Base-by-base conservation (phyloP, 2,888 invertebrate genomes). In the Pheosia tremula region DNA sequence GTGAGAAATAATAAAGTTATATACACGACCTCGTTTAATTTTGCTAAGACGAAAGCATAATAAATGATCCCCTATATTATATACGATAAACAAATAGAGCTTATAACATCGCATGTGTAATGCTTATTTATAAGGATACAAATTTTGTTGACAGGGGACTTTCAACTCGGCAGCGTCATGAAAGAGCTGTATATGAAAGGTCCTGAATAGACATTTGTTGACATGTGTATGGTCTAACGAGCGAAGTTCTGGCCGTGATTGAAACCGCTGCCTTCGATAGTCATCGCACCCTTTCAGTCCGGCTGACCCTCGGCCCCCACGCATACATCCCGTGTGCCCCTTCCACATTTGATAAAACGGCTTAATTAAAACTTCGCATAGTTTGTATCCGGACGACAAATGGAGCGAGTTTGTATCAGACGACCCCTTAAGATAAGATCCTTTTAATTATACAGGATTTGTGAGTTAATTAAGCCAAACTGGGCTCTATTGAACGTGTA, bases 341-440 rank as follows among this genome's bases (percentile, higher is more conserved):
- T 75, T 78, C 24, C 76, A 80, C 80, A 82, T 86, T 82, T 87
- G 84, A 85, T 89, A 86, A 86, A 85, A 87, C 80, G 75, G 79
- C 85, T 88, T 89, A 89, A 89, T 89, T 89, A 89, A 88, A 88
- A 88, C 84, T 86, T 87, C 78, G 75, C 81, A 85, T 86, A 86
- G 85, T 87, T 85, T 75, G 65, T 61, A 72, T 66, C 67, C 67
- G 71, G 74, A 69, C 76, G 79, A 74, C 74, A 76, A 75, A 81
- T 77, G 70, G 66, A 74, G 39, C 69, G 72, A 79, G 79, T 78
- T 70, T 73, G 66, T 71, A 71, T 68, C 67, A 62, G 58, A 67
- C 59, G 59, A 56, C 64, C 66, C 65, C 50, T 56, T 66, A 24
- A 60, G 80, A 81, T 80, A 82, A 75, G 71, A 77, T 72, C 75